Base-by-base conservation (phyloP, 2,113 vertebrate species). In the Oenanthe oenanthe region DNA sequence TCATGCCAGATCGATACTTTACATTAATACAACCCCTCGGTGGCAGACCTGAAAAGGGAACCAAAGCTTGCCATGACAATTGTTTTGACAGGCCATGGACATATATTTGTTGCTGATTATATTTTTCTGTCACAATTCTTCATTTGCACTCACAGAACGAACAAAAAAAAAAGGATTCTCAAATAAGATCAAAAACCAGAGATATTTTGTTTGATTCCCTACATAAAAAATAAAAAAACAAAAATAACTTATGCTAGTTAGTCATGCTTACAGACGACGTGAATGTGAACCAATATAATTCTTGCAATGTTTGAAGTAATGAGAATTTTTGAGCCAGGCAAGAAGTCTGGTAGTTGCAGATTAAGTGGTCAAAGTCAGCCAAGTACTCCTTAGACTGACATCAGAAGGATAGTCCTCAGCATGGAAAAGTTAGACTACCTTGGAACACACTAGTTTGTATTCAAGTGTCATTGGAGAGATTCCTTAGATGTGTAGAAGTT, bases 1-100 rank as follows among this genome's bases (percentile, higher is more conserved):
- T 83, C 72, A 56, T 67, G 63, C 43, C 51, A 62, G 47, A 91
- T 96, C 51, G 0, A 93, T 96, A 80, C 18, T 76, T 88, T 70
- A 68, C 75, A 76, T 93, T 93, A 73, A 83, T n/a, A 66, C 60
- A 77, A 61, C 28, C 1, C 1, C 24, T 53, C 34, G 42, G 50
- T 82, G 74, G 61, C 66, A 79, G 85, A 83, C 38, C 34, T 80
- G 94, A 63, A 80, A 90, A 93, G n/a, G 84, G 47, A 94, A 80
- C 26, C 24, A 31, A 90, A 90, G 45, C 73, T 92, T 93, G 34
- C 73, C 67, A 14, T 42, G 54, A 31, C 72, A 62, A 57, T 61
- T 68, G 31, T 63, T 95, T 87, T 87, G 85, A 92, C 54, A 74
- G 58, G 21, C 24, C 60, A 66, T 0, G 4, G 47, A 19, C 20